These are phyloP conservation scores for Anthonomus grandis DNA, from an alignment of 1,140 invertebrate species.

Conservation along the genomic window DNA sequence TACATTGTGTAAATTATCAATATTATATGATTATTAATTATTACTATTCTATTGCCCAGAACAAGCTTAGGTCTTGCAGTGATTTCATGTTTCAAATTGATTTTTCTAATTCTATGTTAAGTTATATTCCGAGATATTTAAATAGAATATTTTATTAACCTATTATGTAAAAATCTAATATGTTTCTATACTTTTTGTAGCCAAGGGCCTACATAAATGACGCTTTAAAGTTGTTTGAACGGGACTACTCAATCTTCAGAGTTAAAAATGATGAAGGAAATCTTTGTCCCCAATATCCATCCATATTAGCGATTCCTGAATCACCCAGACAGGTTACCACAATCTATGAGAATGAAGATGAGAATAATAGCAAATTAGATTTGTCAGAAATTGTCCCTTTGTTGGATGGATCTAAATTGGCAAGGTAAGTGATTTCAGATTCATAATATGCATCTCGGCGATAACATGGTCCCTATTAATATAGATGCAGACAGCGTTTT, in stretches of 20 bases:
- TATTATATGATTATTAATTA: no score
- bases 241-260: slow-evolving; percentile 61
- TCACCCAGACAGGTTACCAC: slow-evolving; percentile 60
- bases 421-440: slow-evolving; percentile 39
- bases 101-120: no score
- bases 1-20: no score
- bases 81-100: no score
- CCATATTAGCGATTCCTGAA: slow-evolving; percentile 59
- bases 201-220: slow-evolving; percentile 53
- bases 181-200: not conserved
- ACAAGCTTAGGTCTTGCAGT: no score
- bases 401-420: slow-evolving; percentile 60
- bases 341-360: slow-evolving; percentile 48
- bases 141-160: no score
- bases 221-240: slow-evolving; percentile 60
- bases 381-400: slow-evolving; percentile 58
- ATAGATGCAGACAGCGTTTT: slow-evolving; percentile 17
- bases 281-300: slow-evolving; percentile 73
- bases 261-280: slow-evolving; percentile 67
- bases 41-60: no score
- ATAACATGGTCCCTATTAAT: not conserved
- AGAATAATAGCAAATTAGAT: slow-evolving; percentile 62
- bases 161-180: no score
- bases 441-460: not conserved
- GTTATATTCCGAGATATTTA: no score